Evolutionary conservation across 2,113 vertebrate genomes (phyloP).

Genomic region (Mesocricetus auratus): DNA sequence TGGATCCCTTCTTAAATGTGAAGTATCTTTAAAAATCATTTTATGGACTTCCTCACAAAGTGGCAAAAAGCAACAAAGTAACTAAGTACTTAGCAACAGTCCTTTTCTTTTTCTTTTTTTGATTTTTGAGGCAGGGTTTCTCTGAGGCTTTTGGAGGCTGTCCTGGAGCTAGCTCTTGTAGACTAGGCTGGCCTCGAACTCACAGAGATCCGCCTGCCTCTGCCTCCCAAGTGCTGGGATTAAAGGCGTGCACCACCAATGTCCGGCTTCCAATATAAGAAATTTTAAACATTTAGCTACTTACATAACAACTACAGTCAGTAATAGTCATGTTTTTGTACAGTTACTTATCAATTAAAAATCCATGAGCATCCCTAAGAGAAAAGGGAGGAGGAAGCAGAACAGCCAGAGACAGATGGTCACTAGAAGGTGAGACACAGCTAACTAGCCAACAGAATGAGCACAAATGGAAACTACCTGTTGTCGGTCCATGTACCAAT

Average conservation of each 20-base stretch:
- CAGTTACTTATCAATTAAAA: not conserved
- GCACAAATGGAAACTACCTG: not conserved
- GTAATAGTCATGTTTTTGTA: not conserved
- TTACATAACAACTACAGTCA: not conserved
- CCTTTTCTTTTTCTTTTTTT: not conserved
- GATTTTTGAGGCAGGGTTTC: no score
- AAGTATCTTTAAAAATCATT: conserved; percentile 19
- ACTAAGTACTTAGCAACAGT: not conserved
- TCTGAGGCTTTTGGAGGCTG: no score
- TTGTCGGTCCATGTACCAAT: not conserved
- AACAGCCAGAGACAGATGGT: not conserved
- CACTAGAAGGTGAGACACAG: not conserved
- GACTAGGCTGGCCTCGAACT: no score
- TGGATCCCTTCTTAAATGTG: not conserved
- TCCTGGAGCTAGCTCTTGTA: no score
- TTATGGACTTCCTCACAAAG: not conserved
- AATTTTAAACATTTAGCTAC: not conserved
- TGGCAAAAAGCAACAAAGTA: conserved; percentile 6
- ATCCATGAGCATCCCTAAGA: not conserved
- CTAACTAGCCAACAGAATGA: not conserved
- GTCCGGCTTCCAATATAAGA: no score
- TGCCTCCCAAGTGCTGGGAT: no score
- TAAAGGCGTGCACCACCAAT: no score
- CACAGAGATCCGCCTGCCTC: no score
- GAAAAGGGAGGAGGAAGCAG: not conserved